phyloP scores from a whole-genome alignment of 2,888 invertebrate genomes.

The Micoletzkya japonica region DNA sequence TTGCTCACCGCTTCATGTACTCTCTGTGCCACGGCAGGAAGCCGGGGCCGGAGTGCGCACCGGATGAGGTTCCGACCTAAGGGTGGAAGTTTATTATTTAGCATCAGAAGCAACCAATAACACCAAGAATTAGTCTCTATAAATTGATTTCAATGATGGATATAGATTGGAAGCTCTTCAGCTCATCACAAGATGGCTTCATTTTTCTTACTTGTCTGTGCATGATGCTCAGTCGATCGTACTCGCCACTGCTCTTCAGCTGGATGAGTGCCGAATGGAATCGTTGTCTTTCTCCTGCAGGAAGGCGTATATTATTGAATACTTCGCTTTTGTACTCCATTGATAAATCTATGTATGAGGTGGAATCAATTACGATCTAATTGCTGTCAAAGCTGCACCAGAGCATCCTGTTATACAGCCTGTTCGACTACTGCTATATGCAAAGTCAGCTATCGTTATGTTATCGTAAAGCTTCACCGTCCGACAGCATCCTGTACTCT shows the following conservation, averaged over 20 bases:
- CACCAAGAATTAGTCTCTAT: neutral
- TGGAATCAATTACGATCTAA: too few species aligned
- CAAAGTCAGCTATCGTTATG: too few species aligned
- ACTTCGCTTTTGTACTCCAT: too few species aligned
- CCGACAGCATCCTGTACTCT: conserved; percentile 62
- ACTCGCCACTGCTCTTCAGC: conserved; percentile 59
- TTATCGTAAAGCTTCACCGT: too few species aligned
- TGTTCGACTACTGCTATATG: too few species aligned
- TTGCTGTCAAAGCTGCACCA: too few species aligned
- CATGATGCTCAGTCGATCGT: conserved; percentile 53
- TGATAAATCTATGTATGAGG: too few species aligned
- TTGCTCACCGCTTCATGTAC: conserved; percentile 50
- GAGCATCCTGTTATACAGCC: too few species aligned
- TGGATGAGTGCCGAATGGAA: conserved; percentile 59
- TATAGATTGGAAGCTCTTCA: neutral
- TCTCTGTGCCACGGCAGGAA: conserved; percentile 62
- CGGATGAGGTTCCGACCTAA: conserved; percentile 53
- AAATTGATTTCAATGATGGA: neutral
- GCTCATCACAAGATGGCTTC: neutral
- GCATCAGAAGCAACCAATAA: neutral
- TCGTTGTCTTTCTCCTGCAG: conserved; percentile 34
- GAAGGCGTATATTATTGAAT: too few species aligned
- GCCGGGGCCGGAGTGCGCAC: conserved; percentile 61
- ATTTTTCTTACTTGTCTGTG: conserved; percentile 34
- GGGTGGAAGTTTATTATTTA: neutral